These are phyloP conservation scores for Limosa lapponica DNA, from an alignment of 2,797 vertebrate genomes.

Conservation along the genomic window DNA sequence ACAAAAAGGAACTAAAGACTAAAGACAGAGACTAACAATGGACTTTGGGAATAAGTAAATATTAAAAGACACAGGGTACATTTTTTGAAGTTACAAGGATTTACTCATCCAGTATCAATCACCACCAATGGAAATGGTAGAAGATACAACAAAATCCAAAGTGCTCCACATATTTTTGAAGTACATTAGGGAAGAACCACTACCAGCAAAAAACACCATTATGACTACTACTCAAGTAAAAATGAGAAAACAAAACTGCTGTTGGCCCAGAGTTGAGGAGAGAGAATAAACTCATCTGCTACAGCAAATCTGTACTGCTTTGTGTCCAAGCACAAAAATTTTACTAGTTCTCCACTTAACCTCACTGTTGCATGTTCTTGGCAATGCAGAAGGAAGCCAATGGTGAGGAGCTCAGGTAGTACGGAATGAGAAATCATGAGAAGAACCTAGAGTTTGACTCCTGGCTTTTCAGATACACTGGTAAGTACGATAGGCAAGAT, in stretches of 20 bases:
- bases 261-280: not conserved
- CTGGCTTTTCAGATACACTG: not conserved
- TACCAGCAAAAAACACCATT: not conserved
- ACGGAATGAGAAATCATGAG: not conserved
- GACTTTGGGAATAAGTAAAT: not conserved
- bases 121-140: not conserved
- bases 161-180: not conserved
- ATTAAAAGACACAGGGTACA: rapidly evolving
- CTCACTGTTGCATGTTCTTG: not conserved
- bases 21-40: not conserved
- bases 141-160: not conserved
- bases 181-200: not conserved
- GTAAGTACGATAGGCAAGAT: not conserved
- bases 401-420: not conserved
- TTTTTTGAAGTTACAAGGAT: not conserved
- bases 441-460: not conserved
- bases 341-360: not conserved
- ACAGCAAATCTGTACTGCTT: not conserved
- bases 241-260: not conserved
- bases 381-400: not conserved
- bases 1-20: not conserved
- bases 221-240: not conserved
- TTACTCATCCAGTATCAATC: not conserved
- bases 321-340: not conserved
- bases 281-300: not conserved